Evolutionary conservation across 1,140 invertebrate species (phyloP).

Genomic region (Mya arenaria): DNA sequence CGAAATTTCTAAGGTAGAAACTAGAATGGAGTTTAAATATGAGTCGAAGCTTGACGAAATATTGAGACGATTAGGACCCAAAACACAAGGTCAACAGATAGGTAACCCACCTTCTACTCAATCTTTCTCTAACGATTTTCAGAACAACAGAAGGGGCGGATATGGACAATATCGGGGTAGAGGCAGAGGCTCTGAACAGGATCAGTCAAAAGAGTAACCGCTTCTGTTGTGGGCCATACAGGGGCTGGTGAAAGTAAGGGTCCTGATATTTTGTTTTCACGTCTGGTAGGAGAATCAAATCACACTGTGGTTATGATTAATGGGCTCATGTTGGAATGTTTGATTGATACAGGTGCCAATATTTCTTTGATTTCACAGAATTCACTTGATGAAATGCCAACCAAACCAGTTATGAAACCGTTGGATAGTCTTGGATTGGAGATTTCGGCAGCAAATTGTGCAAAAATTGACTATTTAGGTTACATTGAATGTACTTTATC

Average conservation of each 20-base stretch:
- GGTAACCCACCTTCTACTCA: not conserved
- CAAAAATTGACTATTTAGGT: not conserved
- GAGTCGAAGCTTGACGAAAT: too few species aligned
- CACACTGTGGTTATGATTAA: not conserved
- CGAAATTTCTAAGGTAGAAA: not conserved
- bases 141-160: not conserved
- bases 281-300: slow-evolving; percentile 13
- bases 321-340: not conserved
- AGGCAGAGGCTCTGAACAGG: not conserved
- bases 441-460: not conserved
- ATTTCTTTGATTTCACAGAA: not conserved
- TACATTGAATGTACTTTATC: slow-evolving; percentile 25
- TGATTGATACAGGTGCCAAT: slow-evolving; percentile 8
- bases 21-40: too few species aligned
- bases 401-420: not conserved
- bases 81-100: not conserved
- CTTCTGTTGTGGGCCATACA: slow-evolving; percentile 5
- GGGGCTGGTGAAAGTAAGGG: slow-evolving; percentile 3
- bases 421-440: not conserved
- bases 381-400: not conserved
- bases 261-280: not conserved
- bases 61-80: too few species aligned
- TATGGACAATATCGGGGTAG: not conserved
- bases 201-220: slow-evolving; percentile 6
- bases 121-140: not conserved